Evolutionary conservation across 2,113 vertebrate genomes (phyloP).

Genomic region (Nestor notabilis): DNA sequence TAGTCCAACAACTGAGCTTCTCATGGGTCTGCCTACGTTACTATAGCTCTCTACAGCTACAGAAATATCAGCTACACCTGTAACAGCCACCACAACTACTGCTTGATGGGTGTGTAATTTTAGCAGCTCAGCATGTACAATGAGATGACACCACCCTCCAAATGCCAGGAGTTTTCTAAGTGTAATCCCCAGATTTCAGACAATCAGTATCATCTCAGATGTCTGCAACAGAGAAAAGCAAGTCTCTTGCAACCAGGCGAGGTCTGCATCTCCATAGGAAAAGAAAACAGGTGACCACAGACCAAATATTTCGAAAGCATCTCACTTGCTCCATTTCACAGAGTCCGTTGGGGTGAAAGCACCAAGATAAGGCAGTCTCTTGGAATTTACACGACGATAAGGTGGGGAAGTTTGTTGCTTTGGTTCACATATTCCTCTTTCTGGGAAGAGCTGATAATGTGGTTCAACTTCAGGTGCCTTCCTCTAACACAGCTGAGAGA

Average conservation of each 20-base stretch:
- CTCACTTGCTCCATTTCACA: background rate
- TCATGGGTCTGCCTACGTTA: background rate
- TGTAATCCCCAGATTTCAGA: background rate
- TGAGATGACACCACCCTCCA: background rate
- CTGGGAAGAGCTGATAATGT: background rate
- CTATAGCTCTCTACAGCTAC: background rate
- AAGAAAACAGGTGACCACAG: background rate
- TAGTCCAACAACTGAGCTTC: background rate
- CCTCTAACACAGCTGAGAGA: background rate
- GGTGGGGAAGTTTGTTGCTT: background rate
- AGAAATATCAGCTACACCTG: background rate
- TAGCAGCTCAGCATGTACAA: background rate
- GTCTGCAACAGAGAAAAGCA: background rate
- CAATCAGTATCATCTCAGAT: background rate
- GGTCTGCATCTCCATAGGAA: background rate
- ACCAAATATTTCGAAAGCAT: background rate
- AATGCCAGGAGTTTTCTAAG: background rate
- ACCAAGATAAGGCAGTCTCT: background rate
- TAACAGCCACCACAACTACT: rapidly evolving
- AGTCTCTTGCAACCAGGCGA: background rate
- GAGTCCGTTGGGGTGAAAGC: background rate
- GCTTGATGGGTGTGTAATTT: background rate
- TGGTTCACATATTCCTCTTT: background rate
- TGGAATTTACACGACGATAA: background rate
- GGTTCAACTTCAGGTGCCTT: background rate